Evolutionary conservation across 2,888 invertebrate species (phyloP).

Genomic region (Lycocerus yunnanus): DNA sequence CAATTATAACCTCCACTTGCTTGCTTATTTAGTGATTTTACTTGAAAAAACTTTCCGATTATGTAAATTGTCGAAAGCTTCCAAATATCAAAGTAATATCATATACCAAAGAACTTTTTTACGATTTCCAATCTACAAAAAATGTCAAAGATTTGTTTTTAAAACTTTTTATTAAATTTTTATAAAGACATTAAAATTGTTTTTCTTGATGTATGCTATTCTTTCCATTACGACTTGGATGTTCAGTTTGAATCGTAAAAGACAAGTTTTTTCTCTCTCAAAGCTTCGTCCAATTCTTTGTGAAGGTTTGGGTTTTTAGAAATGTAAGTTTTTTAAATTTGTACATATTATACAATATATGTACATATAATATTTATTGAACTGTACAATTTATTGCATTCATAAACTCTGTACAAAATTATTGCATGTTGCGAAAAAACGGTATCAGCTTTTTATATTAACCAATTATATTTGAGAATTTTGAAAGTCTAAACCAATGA

Average conservation of each 20-base stretch:
- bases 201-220: neutral
- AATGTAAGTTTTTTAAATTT: too few species aligned
- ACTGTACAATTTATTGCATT: too few species aligned
- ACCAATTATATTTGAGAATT: too few species aligned
- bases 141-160: neutral
- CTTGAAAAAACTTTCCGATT: neutral
- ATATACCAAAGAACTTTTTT: neutral
- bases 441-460: too few species aligned
- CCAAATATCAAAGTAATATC: neutral
- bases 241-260: neutral
- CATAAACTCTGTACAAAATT: too few species aligned
- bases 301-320: neutral
- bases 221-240: neutral
- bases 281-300: neutral
- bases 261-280: neutral
- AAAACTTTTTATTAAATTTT: neutral
- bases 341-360: too few species aligned
- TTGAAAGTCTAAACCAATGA: too few species aligned
- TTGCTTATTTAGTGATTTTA: constrained; percentile 12
- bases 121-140: neutral
- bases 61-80: neutral
- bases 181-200: neutral
- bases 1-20: constrained; percentile 20
- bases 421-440: too few species aligned
- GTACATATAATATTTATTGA: too few species aligned